phyloP scores from a whole-genome alignment of 2,888 invertebrate species.

The Erynnis tages region DNA sequence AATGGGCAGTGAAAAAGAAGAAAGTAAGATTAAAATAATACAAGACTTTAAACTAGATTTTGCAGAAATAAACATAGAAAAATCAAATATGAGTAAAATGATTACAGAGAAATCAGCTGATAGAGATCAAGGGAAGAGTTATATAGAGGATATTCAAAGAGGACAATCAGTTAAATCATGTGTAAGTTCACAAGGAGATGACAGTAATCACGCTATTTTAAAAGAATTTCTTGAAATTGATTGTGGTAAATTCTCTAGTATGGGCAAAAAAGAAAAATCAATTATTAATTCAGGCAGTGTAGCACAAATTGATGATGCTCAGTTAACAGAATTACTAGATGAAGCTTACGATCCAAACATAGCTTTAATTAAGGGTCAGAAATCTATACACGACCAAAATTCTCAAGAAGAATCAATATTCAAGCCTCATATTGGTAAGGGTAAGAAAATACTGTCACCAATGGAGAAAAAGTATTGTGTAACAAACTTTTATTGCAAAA shows the following conservation, averaged over 20 bases:
- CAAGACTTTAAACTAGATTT: too few species aligned
- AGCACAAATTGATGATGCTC: conserved; percentile 13
- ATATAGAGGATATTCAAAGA: neutral
- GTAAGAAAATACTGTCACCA: conserved; percentile 18
- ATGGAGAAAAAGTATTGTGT: conserved; percentile 44
- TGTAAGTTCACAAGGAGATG: neutral
- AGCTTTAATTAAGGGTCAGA: conserved; percentile 18
- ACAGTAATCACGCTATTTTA: conserved; percentile 37
- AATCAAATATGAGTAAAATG: neutral
- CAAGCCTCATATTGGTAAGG: conserved; percentile 16
- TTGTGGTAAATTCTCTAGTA: conserved; percentile 4
- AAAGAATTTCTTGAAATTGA: conserved; percentile 47
- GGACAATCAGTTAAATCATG: neutral
- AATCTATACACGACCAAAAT: conserved; percentile 26
- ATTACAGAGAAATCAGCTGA: neutral
- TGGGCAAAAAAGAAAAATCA: neutral
- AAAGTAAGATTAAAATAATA: too few species aligned
- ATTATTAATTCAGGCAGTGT: neutral
- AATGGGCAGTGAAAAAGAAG: too few species aligned
- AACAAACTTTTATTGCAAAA: conserved; percentile 49
- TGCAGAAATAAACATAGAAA: neutral
- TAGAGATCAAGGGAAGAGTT: neutral
- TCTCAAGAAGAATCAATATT: conserved; percentile 4
- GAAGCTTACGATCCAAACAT: conserved; percentile 25
- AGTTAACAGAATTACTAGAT: conserved; percentile 16